Percentiles rank a stretch among this genome's conserved stretches.
These are phyloP conservation scores for Hiodon tergisus DNA, from an alignment of 2,113 vertebrate species.

Conservation along the genomic window DNA sequence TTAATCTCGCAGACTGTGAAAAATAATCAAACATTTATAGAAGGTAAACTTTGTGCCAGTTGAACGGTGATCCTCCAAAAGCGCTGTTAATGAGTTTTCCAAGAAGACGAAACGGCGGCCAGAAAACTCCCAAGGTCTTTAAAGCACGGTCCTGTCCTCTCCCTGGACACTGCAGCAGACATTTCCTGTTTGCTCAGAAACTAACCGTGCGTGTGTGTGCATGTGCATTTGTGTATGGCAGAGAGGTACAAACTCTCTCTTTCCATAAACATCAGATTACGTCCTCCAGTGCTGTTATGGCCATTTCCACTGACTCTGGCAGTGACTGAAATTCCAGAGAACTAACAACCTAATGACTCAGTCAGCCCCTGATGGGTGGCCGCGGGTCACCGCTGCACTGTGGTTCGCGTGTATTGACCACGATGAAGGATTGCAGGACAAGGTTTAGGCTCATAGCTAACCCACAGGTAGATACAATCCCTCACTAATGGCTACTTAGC, in stretches of 20 bases:
- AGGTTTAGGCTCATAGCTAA: no score
- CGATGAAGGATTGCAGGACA: no score
- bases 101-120: no score
- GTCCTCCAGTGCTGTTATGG: neutral
- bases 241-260: neutral
- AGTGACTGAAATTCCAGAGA: neutral
- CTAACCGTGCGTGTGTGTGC: neutral
- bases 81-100: no score
- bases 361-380: no score
- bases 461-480: no score
- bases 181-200: constrained; percentile 13
- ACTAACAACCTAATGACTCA: neutral
- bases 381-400: no score
- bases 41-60: neutral
- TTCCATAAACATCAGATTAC: neutral
- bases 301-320: neutral
- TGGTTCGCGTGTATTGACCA: neutral
- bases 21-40: no score
- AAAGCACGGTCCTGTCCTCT: neutral
- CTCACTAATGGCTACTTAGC: no score
- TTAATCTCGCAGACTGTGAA: no score
- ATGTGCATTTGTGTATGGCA: neutral
- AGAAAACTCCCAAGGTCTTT: no score
- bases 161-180: neutral
- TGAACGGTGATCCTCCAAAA: neutral